These are phyloP conservation scores for Lumbricus terrestris DNA, from an alignment of 2,888 invertebrate genomes.

Conservation along the genomic window DNA sequence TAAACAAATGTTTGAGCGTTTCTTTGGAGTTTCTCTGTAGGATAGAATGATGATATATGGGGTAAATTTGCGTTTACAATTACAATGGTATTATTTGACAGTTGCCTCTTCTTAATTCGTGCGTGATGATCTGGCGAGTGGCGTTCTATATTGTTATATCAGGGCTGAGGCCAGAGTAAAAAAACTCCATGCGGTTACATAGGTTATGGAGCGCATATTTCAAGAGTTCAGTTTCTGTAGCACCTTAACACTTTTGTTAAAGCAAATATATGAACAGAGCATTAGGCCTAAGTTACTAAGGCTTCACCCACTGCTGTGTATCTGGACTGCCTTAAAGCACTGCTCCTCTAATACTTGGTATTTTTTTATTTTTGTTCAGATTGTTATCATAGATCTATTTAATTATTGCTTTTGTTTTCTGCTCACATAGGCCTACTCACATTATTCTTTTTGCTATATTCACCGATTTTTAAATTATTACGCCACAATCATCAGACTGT, in stretches of 20 bases:
- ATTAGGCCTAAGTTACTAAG: too few species aligned
- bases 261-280: too few species aligned
- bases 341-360: neutral
- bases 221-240: neutral
- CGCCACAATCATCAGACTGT: too few species aligned
- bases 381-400: neutral
- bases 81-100: neutral
- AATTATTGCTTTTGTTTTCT: too few species aligned
- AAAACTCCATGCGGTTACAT: too few species aligned
- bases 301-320: neutral
- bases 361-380: neutral
- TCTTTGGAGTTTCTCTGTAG: too few species aligned
- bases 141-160: too few species aligned
- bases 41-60: too few species aligned
- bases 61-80: neutral
- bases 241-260: neutral
- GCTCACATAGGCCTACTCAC: neutral
- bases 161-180: too few species aligned
- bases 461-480: neutral
- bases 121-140: too few species aligned
- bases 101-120: neutral
- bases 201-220: neutral
- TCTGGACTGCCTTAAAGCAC: neutral
- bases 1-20: too few species aligned
- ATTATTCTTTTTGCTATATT: neutral